These are phyloP conservation scores for Aplocera efformata DNA, from an alignment of 2,888 invertebrate species.

Conservation along the genomic window DNA sequence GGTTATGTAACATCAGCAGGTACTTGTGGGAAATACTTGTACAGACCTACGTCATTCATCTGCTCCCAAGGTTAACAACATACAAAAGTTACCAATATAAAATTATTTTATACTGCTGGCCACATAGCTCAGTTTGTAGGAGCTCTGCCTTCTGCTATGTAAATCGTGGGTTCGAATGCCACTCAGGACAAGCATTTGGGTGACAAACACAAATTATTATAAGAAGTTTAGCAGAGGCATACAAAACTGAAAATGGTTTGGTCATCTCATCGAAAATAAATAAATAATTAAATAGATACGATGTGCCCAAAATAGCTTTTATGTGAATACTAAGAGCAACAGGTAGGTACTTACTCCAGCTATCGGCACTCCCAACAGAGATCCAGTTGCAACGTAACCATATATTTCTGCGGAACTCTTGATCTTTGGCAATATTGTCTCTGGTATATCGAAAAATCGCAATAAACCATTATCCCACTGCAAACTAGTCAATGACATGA, in stretches of 20 bases:
- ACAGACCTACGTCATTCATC: background rate
- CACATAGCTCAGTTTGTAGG: too few relatives aligned
- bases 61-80: background rate
- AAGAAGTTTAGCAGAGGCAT: too few relatives aligned
- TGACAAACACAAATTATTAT: too few relatives aligned
- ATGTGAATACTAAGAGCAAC: too few relatives aligned
- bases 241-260: too few relatives aligned
- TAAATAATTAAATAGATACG: too few relatives aligned
- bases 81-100: background rate
- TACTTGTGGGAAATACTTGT: background rate
- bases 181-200: too few relatives aligned
- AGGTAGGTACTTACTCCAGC: constrained; percentile 85
- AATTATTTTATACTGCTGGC: too few relatives aligned
- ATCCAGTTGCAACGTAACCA: constrained; percentile 87
- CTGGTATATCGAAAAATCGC: constrained; percentile 93
- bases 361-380: constrained; percentile 90
- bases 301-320: too few relatives aligned
- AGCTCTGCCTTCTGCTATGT: too few relatives aligned
- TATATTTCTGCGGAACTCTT: constrained; percentile 95
- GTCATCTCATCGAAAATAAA: too few relatives aligned
- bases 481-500: constrained; percentile 94
- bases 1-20: background rate
- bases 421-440: constrained; percentile 91
- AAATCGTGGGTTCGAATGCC: too few relatives aligned
- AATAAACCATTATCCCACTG: constrained; percentile 94